These are phyloP conservation scores for Nephrotoma appendiculata DNA, from an alignment of 2,888 invertebrate species.

Conservation along the genomic window DNA sequence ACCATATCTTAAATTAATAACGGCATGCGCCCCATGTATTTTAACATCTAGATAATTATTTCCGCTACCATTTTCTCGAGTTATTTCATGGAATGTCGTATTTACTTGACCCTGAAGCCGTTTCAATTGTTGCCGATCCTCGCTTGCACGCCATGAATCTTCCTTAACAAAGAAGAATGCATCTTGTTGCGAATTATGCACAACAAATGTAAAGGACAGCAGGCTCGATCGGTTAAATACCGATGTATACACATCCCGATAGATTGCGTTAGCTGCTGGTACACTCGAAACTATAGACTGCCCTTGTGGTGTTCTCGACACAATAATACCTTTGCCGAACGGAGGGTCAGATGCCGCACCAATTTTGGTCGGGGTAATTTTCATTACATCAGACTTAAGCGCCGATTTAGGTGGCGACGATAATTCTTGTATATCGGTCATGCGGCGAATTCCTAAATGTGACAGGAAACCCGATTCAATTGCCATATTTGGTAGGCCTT, in stretches of 20 bases:
- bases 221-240: constrained; percentile 82
- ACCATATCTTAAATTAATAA: constrained; percentile 89
- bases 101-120: constrained; percentile 82
- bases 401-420: constrained; percentile 69
- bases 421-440: constrained; percentile 59
- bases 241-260: constrained; percentile 81
- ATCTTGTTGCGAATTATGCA: constrained; percentile 79
- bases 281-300: constrained; percentile 74
- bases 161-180: constrained; percentile 90
- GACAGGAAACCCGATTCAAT: constrained; percentile 75
- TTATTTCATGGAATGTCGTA: constrained; percentile 76
- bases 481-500: constrained; percentile 50
- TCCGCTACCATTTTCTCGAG: constrained; percentile 53
- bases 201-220: constrained; percentile 74
- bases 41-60: constrained; percentile 72
- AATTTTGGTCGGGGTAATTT: constrained; percentile 56
- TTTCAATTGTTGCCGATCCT: constrained; percentile 78
- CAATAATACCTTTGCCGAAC: constrained; percentile 73
- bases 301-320: constrained; percentile 63
- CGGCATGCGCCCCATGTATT: constrained; percentile 79
- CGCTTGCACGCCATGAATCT: constrained; percentile 76
- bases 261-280: constrained; percentile 79
- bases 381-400: constrained; percentile 61
- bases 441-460: constrained; percentile 62
- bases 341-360: constrained; percentile 79